Base-by-base conservation (phyloP, 2,797 vertebrate genomes). In the Sebastolobus alascanus region DNA sequence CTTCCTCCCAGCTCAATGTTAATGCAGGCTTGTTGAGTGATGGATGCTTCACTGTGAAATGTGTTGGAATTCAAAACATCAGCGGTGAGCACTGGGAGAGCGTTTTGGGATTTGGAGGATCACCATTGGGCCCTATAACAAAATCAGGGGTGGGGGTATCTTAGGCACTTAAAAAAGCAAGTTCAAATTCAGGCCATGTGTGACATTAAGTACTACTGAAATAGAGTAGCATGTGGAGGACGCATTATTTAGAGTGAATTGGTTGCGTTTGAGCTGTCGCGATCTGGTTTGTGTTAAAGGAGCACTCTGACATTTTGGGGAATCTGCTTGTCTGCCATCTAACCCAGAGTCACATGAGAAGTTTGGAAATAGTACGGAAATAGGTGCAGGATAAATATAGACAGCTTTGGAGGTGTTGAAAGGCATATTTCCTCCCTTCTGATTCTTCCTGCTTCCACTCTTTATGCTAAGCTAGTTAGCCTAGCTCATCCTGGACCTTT, bases 351-450 rank as follows among this genome's bases (percentile, higher is more conserved):
- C 43, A 67, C 54, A 73, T 52, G 56, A 68, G 14, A 71, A 66
- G 68, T 20, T 18, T 16, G 81, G 64, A 82, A 77, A 86, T 80
- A 77, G 72, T 50, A 50, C 3, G 83, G 64, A 82, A 77, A 87
- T 82, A 77, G 72, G 29, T 22, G 35, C 9, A 27, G 33, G 52
- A 80, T 70, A 80, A 82, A 73, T 70, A 65, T 64, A 79, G 67
- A 67, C 64, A 40, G 20, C 20, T 74, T 75, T 77, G 13, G 46
- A 73, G 66, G 14, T 73, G 69, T 68, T 84, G 33, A 84, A 79
- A 76, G 69, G 33, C 7, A 25, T 59, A 64, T 80, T 80, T 82
- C 31, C 43, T 68, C 8, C 9, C 55, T 14, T 75, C 61, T 79
- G 77, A 64, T n/a, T 79, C 40, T 60, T 74, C 35, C 13, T 66